These are phyloP conservation scores for Catharus ustulatus DNA, from an alignment of 2,797 vertebrate species.

Conservation along the genomic window DNA sequence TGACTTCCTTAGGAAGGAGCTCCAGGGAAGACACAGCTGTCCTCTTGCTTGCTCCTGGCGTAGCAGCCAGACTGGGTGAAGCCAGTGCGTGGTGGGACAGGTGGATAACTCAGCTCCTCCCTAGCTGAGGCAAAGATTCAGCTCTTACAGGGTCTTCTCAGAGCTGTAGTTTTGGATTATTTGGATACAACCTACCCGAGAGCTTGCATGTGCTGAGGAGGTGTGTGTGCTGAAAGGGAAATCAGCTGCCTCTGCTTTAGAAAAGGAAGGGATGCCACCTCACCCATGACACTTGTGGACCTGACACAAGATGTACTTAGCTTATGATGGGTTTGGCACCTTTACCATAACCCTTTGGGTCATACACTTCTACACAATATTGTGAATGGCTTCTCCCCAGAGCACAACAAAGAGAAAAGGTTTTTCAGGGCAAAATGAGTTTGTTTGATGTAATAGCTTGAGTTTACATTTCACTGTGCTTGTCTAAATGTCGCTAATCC, in stretches of 20 bases:
- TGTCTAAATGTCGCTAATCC: background rate
- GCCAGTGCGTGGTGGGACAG: fast-evolving
- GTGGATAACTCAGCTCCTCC: background rate
- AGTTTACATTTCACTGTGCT: background rate
- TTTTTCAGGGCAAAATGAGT: background rate
- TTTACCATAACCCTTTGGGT: background rate
- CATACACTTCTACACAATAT: background rate
- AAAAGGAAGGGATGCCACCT: background rate
- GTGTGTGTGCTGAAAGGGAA: background rate
- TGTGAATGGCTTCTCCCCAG: background rate
- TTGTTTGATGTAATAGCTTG: background rate
- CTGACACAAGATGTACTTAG: fast-evolving
- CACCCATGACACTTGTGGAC: background rate
- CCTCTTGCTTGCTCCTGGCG: background rate
- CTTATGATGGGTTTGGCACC: background rate
- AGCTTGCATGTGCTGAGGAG: background rate
- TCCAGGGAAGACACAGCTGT: background rate
- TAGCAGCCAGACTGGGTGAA: background rate
- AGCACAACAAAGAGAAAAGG: background rate
- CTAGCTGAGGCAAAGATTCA: background rate
- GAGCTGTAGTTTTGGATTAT: background rate
- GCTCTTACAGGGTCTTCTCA: background rate
- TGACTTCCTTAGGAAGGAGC: background rate
- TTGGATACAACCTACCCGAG: background rate
- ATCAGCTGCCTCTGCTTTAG: background rate